Percentiles rank a stretch among this genome's conserved stretches.
Conservation (phyloP, 2,888 invertebrate species). For the Tenodera sinensis region DNA sequence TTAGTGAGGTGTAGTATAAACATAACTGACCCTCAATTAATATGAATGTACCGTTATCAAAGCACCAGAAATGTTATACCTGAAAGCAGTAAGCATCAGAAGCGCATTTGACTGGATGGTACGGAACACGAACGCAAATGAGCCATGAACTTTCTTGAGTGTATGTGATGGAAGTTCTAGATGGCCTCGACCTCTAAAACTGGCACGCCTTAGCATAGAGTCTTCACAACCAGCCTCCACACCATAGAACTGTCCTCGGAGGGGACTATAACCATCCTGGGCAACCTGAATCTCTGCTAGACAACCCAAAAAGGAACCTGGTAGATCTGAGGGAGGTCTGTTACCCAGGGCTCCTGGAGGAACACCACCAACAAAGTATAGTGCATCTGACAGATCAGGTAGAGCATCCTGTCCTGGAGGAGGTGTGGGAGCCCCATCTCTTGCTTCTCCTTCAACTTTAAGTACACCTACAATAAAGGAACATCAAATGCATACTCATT, state of each 20-base stretch:
- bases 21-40: no score
- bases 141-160: conserved; percentile 60
- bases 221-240: conserved; percentile 70
- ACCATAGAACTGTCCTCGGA: conserved; percentile 67
- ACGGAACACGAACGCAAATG: conserved; percentile 73
- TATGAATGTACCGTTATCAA: not conserved
- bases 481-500: not conserved
- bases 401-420: conserved; percentile 53
- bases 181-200: conserved; percentile 76
- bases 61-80: not conserved
- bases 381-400: conserved; percentile 64
- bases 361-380: conserved; percentile 81
- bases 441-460: conserved; percentile 64
- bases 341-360: conserved; percentile 62
- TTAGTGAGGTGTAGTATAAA: no score
- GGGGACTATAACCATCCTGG: conserved; percentile 66
- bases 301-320: conserved; percentile 72
- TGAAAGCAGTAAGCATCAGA: conserved; percentile 59
- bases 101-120: conserved; percentile 64
- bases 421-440: conserved; percentile 57
- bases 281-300: conserved; percentile 72
- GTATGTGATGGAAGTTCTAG: conserved; percentile 69
- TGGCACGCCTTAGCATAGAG: conserved; percentile 63
- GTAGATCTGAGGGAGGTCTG: conserved; percentile 39
- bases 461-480: conserved; percentile 53